Evolutionary conservation across 2,797 vertebrate species (phyloP).

Genomic region (Siniperca undulata): DNA sequence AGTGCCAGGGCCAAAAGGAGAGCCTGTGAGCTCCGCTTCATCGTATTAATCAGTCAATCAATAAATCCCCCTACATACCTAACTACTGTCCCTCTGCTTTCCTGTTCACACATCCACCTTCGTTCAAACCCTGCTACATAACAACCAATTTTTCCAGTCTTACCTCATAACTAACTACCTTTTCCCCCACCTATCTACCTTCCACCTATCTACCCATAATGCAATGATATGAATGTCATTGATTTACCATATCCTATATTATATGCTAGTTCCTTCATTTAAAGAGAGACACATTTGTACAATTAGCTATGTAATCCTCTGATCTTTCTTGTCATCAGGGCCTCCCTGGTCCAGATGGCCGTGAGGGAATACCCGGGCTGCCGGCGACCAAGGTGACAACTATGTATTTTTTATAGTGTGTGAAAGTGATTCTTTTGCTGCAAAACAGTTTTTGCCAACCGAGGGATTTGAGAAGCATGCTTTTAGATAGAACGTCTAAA

Average conservation of each 20-base stretch:
- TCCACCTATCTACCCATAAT: no score
- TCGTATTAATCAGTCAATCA: neutral
- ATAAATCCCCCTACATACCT: no score
- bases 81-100: neutral
- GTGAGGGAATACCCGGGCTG: slow-evolving; percentile 95
- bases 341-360: slow-evolving; percentile 91
- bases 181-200: no score
- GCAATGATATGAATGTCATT: neutral
- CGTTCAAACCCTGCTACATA: neutral
- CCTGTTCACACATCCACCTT: no score
- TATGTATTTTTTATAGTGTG: neutral
- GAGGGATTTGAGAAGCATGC: neutral
- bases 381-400: slow-evolving; percentile 89
- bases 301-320: neutral
- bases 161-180: neutral
- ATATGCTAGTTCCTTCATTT: neutral
- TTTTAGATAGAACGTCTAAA: neutral
- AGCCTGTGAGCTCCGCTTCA: slow-evolving; percentile 81
- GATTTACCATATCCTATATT: neutral
- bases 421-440: neutral
- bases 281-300: neutral
- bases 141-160: neutral
- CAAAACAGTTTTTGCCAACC: neutral
- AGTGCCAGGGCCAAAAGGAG: slow-evolving; percentile 93
- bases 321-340: slow-evolving; percentile 81